phyloP scores from a whole-genome alignment of 2,113 vertebrate species.

The Epinephelus cyanopodus region DNA sequence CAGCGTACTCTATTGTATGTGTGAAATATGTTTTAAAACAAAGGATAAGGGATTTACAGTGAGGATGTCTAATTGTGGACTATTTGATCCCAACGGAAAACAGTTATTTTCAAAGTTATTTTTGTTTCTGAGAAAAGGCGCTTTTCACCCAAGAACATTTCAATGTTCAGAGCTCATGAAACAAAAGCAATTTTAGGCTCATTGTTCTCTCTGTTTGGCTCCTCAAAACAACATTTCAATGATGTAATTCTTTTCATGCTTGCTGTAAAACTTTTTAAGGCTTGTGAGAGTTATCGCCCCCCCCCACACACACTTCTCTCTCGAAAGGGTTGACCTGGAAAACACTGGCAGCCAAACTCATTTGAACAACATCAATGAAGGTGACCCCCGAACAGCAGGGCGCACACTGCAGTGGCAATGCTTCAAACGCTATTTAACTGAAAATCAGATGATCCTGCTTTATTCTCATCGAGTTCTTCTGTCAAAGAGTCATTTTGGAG shows the following conservation, averaged over 20 bases:
- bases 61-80: background rate
- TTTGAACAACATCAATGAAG: slow-evolving; percentile 67
- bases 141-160: background rate
- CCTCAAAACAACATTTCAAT: slow-evolving; percentile 7
- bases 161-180: background rate
- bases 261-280: slow-evolving; percentile 18
- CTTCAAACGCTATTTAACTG: slow-evolving; percentile 62
- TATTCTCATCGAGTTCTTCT: slow-evolving; percentile 50
- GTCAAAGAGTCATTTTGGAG: slow-evolving; percentile 52
- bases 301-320: background rate
- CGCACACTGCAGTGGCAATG: slow-evolving; percentile 38
- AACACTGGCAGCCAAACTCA: slow-evolving; percentile 57
- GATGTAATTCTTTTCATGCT: slow-evolving; percentile 8
- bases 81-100: background rate
- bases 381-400: slow-evolving; percentile 69
- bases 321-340: slow-evolving; percentile 50
- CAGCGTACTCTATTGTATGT: background rate
- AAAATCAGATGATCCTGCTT: slow-evolving; percentile 49
- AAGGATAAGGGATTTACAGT: background rate
- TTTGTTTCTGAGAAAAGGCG: background rate
- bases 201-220: background rate
- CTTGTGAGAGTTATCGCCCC: slow-evolving; percentile 19
- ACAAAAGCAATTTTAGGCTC: slow-evolving; percentile 3
- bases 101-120: background rate
- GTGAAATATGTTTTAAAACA: background rate